Evolutionary conservation across 1,140 invertebrate species (phyloP), one percentile per base, ranked within the genome.

Genomic region (Sinonovacula constricta): DNA sequence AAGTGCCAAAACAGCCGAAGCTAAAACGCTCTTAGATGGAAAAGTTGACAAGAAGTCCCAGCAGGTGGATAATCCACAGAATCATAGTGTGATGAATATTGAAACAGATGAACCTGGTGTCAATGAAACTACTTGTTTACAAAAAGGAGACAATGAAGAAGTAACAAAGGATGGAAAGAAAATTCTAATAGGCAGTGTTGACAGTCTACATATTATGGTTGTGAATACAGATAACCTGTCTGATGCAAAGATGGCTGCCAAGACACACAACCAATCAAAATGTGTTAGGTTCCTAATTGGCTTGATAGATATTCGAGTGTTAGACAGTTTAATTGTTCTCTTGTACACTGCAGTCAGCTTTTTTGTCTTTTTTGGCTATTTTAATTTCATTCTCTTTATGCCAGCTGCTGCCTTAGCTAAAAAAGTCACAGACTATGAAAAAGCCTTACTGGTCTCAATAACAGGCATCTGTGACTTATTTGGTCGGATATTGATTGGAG

Each of bases 311-410:
- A 87, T 86, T 49, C 68, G 54, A 22, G 82, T 88, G 34, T 75
- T 89, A 28, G 77, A 76, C 66, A 86, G 78, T 72, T 83, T 80
- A 7, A 77, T 84, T 3, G 82, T 84, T 31, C 31, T 85, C 15
- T 81, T 87, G 31, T 84, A 81, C 57, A 74, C 71, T 15, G 18
- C 85, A 5, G 66, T 84, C 1, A 84, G 76, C 24, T 88, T 89
- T 74, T 45, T 89, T 0, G 71, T 79, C 18, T 88, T 88, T 74
- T 85, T 88, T 51, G 86, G 88, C 22, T 83, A 86, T 80, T 88
- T 88, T 59, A 89, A 87, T 70, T 86, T 86, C 56, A 81, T 89
- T 36, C 56, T 89, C 22, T 88, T 89, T 59, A 76, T 89, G 69
- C 88, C 88, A 12, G 28, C 71, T 10, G 74, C 80, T 39, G 81